phyloP scores from a whole-genome alignment of 2,797 vertebrate genomes.

The Dermochelys coriacea region DNA sequence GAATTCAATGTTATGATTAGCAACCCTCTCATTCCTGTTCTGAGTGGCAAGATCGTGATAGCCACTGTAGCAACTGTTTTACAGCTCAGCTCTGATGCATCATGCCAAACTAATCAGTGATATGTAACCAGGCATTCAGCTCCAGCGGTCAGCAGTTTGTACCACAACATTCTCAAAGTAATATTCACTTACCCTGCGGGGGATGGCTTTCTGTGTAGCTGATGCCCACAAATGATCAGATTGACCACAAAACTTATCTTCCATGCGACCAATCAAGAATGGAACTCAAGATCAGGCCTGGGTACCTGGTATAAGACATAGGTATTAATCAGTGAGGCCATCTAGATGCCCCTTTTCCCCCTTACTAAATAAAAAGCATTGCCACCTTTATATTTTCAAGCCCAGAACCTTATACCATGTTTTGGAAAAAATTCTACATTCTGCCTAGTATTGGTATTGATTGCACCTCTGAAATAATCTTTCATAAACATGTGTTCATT shows the following conservation, averaged over 20 bases:
- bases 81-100: not conserved
- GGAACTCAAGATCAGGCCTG: not conserved
- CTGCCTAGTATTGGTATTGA: not conserved
- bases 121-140: not conserved
- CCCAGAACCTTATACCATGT: not conserved
- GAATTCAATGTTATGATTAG: not conserved
- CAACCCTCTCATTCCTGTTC: not conserved
- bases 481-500: not conserved
- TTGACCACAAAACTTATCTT: not conserved
- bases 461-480: not conserved
- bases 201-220: not conserved
- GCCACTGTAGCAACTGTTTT: not conserved
- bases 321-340: fast-evolving
- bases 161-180: fast-evolving
- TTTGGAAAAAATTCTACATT: not conserved
- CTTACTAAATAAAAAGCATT: not conserved
- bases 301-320: not conserved
- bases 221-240: not conserved
- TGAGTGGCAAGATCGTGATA: not conserved
- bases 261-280: fast-evolving
- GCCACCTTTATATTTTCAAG: not conserved
- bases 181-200: fast-evolving
- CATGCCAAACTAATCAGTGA: not conserved
- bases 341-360: not conserved
- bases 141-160: not conserved